Evolutionary conservation across 2,797 vertebrate genomes (phyloP), one percentile per base, ranked within the genome.

Genomic region (Syngnathus rostellatus): DNA sequence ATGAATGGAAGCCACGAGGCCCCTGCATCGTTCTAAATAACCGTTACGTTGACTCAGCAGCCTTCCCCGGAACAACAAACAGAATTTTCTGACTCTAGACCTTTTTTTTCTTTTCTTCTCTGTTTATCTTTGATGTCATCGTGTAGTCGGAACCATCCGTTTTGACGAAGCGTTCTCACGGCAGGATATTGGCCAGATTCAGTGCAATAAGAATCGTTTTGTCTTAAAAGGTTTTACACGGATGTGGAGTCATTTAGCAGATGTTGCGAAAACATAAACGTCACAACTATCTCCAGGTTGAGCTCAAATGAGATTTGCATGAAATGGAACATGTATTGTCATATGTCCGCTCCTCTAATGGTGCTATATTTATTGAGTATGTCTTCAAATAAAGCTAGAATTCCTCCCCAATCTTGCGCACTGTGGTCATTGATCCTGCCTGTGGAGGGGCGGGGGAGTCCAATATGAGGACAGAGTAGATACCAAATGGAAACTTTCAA

Each of bases 341-440:
- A 10, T 10, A 45, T 62, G 40, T 62, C 60, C 12, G 16, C 41
- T 62, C 60, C 40, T 62, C 43, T 73, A 75, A 77, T 83, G 85
- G 87, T 88, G 86, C 87, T 87, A 86, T 87, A 88, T 88, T 87
- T 88, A 88, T 88, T 86, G 64, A 72, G 65, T 78, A 63, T 82
- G 70, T 78, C 70, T 70, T 77, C 65, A 73, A 85, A 83, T 86
- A 83, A 87, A 86, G 37, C 60, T 76, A 63, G 60, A 78, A 77
- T 64, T 73, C 66, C 62, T 75, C 70, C 77, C 70, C 12, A 54
- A 48, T 14, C 0, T 39, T 64, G 67, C 63, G 51, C 25, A 37
- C 23, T 57, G 6, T 75, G 31, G 37, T 40, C 38, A 31, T 16
- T 57, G 54, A 46, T 14, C 45, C 45, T 12, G 12, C 45, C 12